Base-by-base conservation (phyloP, 2,113 vertebrate species). In the Chelonoidis abingdonii region DNA sequence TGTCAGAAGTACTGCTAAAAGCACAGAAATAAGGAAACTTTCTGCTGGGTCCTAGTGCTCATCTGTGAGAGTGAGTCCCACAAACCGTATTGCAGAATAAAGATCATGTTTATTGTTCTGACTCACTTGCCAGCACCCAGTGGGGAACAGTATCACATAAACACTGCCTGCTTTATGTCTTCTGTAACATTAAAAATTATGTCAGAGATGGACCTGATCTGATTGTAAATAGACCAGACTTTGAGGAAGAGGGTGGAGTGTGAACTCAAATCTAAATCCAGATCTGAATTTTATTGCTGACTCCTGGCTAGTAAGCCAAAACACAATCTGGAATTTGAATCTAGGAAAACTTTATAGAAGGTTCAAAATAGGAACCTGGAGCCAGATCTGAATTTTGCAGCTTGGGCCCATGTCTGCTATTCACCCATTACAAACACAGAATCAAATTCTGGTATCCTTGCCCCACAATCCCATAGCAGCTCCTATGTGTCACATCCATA, bases 31-130 rank as follows among this genome's bases (percentile, higher is more conserved):
- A 91, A 92, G 93, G 96, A 85, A 93, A 93, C 93, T 84, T 65
- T 95, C 97, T 62, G 88, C 98, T 97, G 98, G 98, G 98, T 99
- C 98, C 98, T 98, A 98, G 97, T 95, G 97, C 98, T 93, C 97
- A 92, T 88, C 95, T 21, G 5, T 2, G 25, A 22, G 1, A 24
- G 1, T 3, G 41, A 54, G 4, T 79, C 49, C 41, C 59, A 52
- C 44, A 92, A 59, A 87, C 10, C 13, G 7, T 49, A 62, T 50
- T 41, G 31, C 10, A 14, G 29, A 25, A 80, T 47, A 54, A 50
- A n/a, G 27, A 80, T 3, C 21, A 24, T 14, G n/a, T 65, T 69
- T 22, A 53, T 82, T 54, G 21, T 81, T 85, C 47, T 62, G 41
- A 47, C 22, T 78, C 75, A 14, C 44, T 47, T 47, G 75, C 24